Conservation (phyloP, 2,113 vertebrate genomes). For the Pangasianodon gigas region DNA sequence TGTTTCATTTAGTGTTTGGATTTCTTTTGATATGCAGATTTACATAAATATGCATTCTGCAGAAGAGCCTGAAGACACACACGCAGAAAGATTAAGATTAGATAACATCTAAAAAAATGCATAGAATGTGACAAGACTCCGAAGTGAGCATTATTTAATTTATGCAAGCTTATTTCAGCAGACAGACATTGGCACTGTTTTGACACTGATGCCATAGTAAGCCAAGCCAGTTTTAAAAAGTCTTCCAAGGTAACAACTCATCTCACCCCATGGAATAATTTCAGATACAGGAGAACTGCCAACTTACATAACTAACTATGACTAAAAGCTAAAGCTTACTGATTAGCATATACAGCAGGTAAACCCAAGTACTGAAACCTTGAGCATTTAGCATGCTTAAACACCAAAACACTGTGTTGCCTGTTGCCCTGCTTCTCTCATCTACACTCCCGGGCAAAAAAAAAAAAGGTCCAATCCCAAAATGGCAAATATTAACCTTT, state of each 20-base stretch:
- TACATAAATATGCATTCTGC: slow-evolving; percentile 11
- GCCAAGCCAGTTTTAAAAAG: background rate
- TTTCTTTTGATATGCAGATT: slow-evolving; percentile 37
- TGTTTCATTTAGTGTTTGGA: slow-evolving; percentile 23
- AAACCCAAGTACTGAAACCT: background rate
- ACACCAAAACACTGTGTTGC: background rate
- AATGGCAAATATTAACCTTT: no score
- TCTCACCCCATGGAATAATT: slow-evolving; percentile 6
- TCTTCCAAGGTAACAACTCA: background rate
- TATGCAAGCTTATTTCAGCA: slow-evolving; percentile 24
- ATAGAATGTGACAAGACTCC: background rate
- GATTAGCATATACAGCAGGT: slow-evolving; percentile 11
- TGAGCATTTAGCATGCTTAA: background rate
- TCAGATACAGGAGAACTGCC: background rate
- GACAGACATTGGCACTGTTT: slow-evolving; percentile 19
- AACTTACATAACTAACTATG: slow-evolving; percentile 4
- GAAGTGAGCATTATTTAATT: slow-evolving; percentile 3
- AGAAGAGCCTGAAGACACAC: slow-evolving; percentile 10
- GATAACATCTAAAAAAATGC: slow-evolving; percentile 3
- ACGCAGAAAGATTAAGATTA: background rate
- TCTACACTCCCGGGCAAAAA: background rate
- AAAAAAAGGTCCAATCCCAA: no score
- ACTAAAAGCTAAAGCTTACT: slow-evolving; percentile 23
- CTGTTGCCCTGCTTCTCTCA: background rate
- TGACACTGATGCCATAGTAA: slow-evolving; percentile 18